Base-by-base conservation (phyloP, 2,113 vertebrate genomes). In the Saccopteryx leptura region DNA sequence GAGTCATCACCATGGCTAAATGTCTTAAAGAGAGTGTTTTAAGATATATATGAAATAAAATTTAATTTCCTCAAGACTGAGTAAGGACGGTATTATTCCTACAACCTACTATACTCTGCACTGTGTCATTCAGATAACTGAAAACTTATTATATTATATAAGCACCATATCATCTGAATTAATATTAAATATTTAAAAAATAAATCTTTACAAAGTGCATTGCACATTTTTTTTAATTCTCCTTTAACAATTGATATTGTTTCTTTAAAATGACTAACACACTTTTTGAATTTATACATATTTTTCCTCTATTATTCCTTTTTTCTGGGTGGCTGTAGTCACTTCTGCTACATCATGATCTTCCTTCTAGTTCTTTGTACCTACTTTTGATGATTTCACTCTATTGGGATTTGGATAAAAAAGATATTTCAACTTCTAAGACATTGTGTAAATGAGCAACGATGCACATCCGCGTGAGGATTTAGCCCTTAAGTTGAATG, bases 161-260 rank as follows among this genome's bases (percentile, higher is more conserved):
- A 89, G 39, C 12, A n/a, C 1, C 8, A 71, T 1, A 66, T 50
- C 1, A 13, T 95, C 65, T 81, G 79, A 76, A 75, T 75, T 80
- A 61, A 84, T 65, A 46, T 63, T 87, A 60, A 69, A 39, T 81
- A 21, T 86, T 82, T 72, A 86, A 14, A 91, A 93, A 85, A 68
- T 23, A 75, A 83, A 79, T 48, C 7, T 74, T 91, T 76, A 58
- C 0, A 63, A 72, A 71, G 5, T 48, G 0, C 0, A 52, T 56
- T 56, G 9, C 48, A 65, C n/a, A 76, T 72, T 90, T 92, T 78
- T 81, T 12, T 39, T n/a, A n/a, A 86, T 95, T 75, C 4, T 50
- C 65, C 91, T 75, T 93, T 56, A 60, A 24, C 11, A 88, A 54
- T 17, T 78, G 17, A 31, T 66, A 24, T 7, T 84, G 13, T 58